These are phyloP conservation scores for Clivina fossor DNA, from an alignment of 2,888 invertebrate species.

Conservation along the genomic window DNA sequence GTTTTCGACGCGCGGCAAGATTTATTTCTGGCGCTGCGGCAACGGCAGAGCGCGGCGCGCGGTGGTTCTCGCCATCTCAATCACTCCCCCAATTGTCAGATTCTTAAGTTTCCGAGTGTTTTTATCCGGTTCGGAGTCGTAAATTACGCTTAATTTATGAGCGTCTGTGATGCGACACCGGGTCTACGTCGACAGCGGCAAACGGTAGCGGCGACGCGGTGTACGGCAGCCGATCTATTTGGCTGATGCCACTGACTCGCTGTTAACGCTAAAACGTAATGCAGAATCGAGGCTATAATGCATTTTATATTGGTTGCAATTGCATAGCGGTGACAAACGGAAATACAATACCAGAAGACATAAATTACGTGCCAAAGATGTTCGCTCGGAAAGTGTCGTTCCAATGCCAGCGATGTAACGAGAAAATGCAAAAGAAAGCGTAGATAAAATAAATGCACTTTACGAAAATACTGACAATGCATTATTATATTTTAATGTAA, in stretches of 20 bases:
- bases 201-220: too few relatives aligned
- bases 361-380: conserved; percentile 11
- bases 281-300: conserved; percentile 26
- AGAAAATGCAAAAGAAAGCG: too few relatives aligned
- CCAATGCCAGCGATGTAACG: too few relatives aligned
- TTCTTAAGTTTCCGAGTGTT: conserved; percentile 39
- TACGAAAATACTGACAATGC: too few relatives aligned
- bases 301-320: conserved; percentile 32
- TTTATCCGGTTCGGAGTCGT: conserved; percentile 35
- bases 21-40: conserved; percentile 35
- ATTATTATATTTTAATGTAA: too few relatives aligned
- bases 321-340: conserved; percentile 4
- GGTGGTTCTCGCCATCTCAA: conserved; percentile 43
- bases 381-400: too few relatives aligned
- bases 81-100: conserved; percentile 43
- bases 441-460: too few relatives aligned
- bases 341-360: conserved; percentile 6
- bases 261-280: not conserved
- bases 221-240: too few relatives aligned
- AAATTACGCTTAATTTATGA: conserved; percentile 39
- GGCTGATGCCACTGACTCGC: not conserved
- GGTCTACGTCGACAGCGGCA: too few relatives aligned
- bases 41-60: conserved; percentile 36
- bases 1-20: conserved; percentile 18
- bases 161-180: conserved; percentile 19